Conservation (phyloP, 2,113 vertebrate species). For the Mustela nigripes region DNA sequence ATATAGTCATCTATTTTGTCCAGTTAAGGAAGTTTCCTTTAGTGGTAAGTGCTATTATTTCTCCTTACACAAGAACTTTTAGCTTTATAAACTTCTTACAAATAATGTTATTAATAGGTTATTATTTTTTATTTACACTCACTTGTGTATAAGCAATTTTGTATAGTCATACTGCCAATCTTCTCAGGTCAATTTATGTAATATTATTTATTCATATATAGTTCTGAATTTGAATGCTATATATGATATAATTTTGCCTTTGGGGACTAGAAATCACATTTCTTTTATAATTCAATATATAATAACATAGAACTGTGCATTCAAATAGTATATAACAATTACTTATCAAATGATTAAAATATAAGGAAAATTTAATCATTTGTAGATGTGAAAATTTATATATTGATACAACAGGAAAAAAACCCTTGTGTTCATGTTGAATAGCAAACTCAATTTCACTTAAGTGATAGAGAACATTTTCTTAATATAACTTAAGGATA, state of each 20-base stretch:
- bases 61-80: neutral
- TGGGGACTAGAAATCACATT: neutral
- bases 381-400: neutral
- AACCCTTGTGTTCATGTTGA: neutral
- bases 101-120: neutral
- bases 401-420: neutral
- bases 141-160: neutral
- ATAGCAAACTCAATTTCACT: neutral
- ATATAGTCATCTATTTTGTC: neutral
- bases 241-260: neutral
- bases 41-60: neutral
- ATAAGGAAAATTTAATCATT: conserved; percentile 14
- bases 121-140: neutral
- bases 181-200: neutral
- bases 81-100: neutral
- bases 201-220: neutral
- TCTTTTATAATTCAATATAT: neutral
- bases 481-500: conserved; percentile 60
- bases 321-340: neutral
- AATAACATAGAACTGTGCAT: neutral
- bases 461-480: conserved; percentile 47
- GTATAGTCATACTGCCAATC: neutral
- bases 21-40: neutral
- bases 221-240: neutral
- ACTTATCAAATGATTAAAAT: conserved; percentile 14